phyloP scores from a whole-genome alignment of 2,113 vertebrate genomes.

The Colius striatus region DNA sequence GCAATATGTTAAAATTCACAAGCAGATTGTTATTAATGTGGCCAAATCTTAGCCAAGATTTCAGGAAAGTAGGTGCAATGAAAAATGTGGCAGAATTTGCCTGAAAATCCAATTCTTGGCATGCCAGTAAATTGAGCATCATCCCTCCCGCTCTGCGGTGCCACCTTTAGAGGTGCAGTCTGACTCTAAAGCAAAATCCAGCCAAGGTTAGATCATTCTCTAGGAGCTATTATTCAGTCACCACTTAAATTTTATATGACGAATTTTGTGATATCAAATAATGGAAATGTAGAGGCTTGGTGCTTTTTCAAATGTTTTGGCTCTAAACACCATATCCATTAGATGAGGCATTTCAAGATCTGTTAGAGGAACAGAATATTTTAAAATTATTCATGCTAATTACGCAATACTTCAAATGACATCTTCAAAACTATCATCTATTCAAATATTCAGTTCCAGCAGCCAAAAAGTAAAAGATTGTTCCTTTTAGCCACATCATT shows the following conservation, averaged over 20 bases:
- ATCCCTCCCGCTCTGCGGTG: not conserved
- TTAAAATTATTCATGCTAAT: not conserved
- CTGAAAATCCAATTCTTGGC: not conserved
- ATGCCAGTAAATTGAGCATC: not conserved
- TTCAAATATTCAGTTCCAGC: not conserved
- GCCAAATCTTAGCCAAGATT: not conserved
- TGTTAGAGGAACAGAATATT: not conserved
- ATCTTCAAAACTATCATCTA: not conserved
- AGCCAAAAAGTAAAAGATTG: not conserved
- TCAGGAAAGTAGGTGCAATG: not conserved
- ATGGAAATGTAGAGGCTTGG: not conserved
- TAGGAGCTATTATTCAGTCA: not conserved
- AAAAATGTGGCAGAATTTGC: not conserved
- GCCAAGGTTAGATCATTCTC: not conserved
- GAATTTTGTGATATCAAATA: not conserved
- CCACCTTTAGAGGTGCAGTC: not conserved
- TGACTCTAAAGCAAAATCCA: not conserved
- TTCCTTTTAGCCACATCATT: not conserved
- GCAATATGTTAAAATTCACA: not conserved
- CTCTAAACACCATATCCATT: not conserved
- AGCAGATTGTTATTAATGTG: not conserved
- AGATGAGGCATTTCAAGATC: constrained; percentile 1
- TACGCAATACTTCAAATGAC: not conserved
- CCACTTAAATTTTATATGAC: not conserved
- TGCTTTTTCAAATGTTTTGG: not conserved